A percentile compares a stretch with the other conserved stretches of the same genome.
These are phyloP conservation scores for Plecotus auritus DNA, from an alignment of 2,113 vertebrate species.

Conservation along the genomic window DNA sequence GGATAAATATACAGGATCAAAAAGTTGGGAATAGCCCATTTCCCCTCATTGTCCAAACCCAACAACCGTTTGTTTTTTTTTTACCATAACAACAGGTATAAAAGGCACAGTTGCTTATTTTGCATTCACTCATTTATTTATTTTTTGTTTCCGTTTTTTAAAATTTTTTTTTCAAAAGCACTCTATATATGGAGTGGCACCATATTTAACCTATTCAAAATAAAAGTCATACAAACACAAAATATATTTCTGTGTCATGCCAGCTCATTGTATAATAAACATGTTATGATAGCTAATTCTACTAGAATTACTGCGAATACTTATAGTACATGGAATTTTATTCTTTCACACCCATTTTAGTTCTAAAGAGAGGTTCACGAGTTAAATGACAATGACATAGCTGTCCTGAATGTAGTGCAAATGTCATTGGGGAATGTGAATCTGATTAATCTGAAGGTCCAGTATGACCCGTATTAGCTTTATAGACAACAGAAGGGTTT, in stretches of 20 bases:
- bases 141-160: constrained; percentile 75
- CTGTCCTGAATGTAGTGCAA: constrained; percentile 73
- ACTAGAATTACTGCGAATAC: constrained; percentile 82
- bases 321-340: constrained; percentile 81
- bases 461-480: constrained; percentile 76
- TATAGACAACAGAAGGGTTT: constrained; percentile 76
- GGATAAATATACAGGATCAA: constrained; percentile 87
- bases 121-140: constrained; percentile 94
- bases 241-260: constrained; percentile 86
- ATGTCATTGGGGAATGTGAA: constrained; percentile 73
- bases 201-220: constrained; percentile 85
- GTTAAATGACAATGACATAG: constrained; percentile 76
- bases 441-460: constrained; percentile 75
- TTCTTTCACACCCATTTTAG: constrained; percentile 80
- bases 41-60: constrained; percentile 88
- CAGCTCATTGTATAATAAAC: constrained; percentile 86
- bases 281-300: constrained; percentile 84
- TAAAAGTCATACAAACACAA: constrained; percentile 84
- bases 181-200: constrained; percentile 96
- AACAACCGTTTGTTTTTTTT: constrained; percentile 86
- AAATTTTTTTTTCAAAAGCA: constrained; percentile 90
- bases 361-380: constrained; percentile 79
- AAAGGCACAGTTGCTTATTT: constrained; percentile 99
- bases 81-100: constrained; percentile 96
- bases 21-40: constrained; percentile 87